Evolutionary conservation across 2,888 invertebrate species (phyloP).

Genomic region (Drosophila pegasa): DNA sequence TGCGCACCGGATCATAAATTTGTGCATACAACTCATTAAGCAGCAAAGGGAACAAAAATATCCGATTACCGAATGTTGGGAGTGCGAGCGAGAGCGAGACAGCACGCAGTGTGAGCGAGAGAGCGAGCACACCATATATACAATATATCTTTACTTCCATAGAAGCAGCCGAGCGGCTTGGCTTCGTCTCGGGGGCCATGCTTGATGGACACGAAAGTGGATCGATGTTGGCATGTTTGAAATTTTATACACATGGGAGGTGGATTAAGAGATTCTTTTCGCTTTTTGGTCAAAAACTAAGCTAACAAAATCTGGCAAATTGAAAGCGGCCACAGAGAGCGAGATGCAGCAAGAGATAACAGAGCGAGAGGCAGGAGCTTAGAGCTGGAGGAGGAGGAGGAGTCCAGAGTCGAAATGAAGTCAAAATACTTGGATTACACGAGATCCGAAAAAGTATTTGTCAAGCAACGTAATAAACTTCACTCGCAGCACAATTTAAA

Average conservation of each 20-base stretch:
- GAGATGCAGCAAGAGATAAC: not conserved
- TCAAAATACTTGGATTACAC: slow-evolving; percentile 20
- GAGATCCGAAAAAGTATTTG: slow-evolving; percentile 40
- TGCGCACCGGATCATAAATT: slow-evolving; percentile 81
- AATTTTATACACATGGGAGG: slow-evolving; percentile 77
- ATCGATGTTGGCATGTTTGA: slow-evolving; percentile 78
- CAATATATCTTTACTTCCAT: slow-evolving; percentile 60
- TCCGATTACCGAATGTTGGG: slow-evolving; percentile 62
- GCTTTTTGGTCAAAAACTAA: slow-evolving; percentile 38
- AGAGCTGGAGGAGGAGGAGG: not conserved
- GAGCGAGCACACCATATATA: slow-evolving; percentile 16
- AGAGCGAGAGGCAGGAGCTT: not conserved
- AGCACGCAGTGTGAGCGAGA: slow-evolving; percentile 7
- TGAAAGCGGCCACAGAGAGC: not conserved
- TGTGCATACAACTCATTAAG: slow-evolving; percentile 82
- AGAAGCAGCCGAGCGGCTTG: slow-evolving; percentile 44
- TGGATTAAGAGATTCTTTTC: slow-evolving; percentile 71
- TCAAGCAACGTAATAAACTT: slow-evolving; percentile 35
- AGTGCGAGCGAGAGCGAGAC: slow-evolving; percentile 7
- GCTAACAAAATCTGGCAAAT: slow-evolving; percentile 35
- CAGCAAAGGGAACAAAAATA: slow-evolving; percentile 78
- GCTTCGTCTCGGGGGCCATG: slow-evolving; percentile 24
- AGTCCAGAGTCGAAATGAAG: slow-evolving; percentile 25
- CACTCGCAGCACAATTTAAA: slow-evolving; percentile 31
- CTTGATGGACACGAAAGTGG: slow-evolving; percentile 78